Conservation (phyloP, 2,888 invertebrate genomes). For the Cosmia trapezina region DNA sequence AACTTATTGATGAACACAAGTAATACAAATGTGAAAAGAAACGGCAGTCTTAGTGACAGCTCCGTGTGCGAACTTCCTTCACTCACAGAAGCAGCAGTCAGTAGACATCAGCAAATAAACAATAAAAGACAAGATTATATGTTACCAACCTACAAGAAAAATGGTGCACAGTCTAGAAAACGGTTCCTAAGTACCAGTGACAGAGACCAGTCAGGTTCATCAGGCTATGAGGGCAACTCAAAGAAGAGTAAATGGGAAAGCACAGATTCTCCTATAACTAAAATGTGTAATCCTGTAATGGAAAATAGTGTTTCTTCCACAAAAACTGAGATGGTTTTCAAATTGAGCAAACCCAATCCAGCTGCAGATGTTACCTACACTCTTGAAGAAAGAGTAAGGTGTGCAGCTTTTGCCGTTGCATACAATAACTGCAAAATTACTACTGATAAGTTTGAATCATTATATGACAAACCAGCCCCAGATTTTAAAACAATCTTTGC, state of each 20-base stretch:
- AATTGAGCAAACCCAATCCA: constrained; percentile 79
- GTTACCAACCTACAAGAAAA: constrained; percentile 71
- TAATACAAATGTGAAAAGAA: constrained; percentile 74
- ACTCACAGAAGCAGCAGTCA: constrained; percentile 75
- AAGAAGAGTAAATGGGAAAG: constrained; percentile 76
- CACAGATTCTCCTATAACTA: constrained; percentile 71
- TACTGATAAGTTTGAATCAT: constrained; percentile 82
- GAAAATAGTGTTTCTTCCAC: constrained; percentile 87
- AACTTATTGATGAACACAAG: constrained; percentile 70
- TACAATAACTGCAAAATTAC: constrained; percentile 87
- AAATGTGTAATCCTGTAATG: constrained; percentile 82
- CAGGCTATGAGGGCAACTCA: constrained; percentile 82
- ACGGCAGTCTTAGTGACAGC: constrained; percentile 85
- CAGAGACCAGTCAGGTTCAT: constrained; percentile 80
- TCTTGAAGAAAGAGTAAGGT: constrained; percentile 82
- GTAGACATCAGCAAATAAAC: constrained; percentile 76
- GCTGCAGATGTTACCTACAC: constrained; percentile 82
- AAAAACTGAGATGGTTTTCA: constrained; percentile 83
- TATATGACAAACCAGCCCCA: constrained; percentile 86
- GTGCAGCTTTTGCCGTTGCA: constrained; percentile 85
- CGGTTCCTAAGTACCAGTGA: constrained; percentile 79
- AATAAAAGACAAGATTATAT: constrained; percentile 72
- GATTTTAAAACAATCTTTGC: constrained; percentile 87
- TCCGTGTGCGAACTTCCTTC: constrained; percentile 81
- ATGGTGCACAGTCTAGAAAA: constrained; percentile 75